Evolutionary conservation across 2,113 vertebrate genomes (phyloP).

Genomic region (Lynx canadensis): DNA sequence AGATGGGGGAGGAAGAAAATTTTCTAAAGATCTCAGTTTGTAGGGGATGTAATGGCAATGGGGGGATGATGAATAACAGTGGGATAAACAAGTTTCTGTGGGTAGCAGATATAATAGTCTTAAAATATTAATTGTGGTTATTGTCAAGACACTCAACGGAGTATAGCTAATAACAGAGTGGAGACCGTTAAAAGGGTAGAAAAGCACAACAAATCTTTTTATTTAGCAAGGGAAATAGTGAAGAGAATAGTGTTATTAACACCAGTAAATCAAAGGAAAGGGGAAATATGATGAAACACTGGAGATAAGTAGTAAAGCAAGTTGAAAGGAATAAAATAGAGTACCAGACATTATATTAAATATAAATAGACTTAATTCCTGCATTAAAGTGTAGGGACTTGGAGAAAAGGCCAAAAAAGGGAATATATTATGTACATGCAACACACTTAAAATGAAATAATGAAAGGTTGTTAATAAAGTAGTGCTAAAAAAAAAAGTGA

Average conservation of each 20-base stretch:
- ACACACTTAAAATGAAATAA: not conserved
- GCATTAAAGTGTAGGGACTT: not conserved
- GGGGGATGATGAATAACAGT: not conserved
- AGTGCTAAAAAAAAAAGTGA: not conserved
- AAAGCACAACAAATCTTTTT: not conserved
- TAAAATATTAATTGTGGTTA: not conserved
- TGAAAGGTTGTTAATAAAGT: not conserved
- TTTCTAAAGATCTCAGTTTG: not conserved
- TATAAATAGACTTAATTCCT: not conserved
- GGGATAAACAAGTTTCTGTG: not conserved
- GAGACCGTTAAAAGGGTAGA: not conserved
- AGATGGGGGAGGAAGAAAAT: not conserved
- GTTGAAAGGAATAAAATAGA: not conserved
- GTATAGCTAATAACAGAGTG: not conserved
- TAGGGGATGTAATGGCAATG: not conserved
- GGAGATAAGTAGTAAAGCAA: not conserved
- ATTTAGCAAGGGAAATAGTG: not conserved
- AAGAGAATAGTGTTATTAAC: not conserved
- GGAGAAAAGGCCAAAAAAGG: not conserved
- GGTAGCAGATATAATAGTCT: not conserved
- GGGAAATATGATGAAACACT: not conserved
- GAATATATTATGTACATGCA: not conserved
- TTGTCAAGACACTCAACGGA: not conserved
- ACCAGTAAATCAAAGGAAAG: not conserved
- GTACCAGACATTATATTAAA: not conserved